phyloP scores from a whole-genome alignment of 2,888 invertebrate genomes.

The Maniola hyperantus region DNA sequence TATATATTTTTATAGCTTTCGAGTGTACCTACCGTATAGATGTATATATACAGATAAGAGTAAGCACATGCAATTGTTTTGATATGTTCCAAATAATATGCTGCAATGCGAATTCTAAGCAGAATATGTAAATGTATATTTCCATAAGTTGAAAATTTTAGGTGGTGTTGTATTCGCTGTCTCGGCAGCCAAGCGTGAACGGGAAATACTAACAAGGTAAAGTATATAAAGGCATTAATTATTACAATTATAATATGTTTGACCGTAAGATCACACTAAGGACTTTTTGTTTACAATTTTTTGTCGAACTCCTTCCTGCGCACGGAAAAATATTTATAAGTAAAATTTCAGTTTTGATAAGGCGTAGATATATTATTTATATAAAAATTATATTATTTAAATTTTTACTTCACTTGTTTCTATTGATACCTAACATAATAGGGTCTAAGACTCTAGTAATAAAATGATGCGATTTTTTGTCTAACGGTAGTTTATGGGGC shows the following conservation, averaged over 20 bases:
- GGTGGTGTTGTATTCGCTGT: constrained; percentile 37
- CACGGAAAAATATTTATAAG: neutral
- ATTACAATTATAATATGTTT: constrained; percentile 35
- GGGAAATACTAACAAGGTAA: constrained; percentile 55
- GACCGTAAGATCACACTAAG: neutral
- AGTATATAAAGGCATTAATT: constrained; percentile 43
- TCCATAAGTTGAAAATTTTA: constrained; percentile 38
- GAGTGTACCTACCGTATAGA: neutral
- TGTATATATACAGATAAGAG: neutral
- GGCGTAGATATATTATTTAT: too few species aligned
- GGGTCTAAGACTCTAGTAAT: too few species aligned
- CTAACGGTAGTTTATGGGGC: too few species aligned
- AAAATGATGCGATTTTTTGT: too few species aligned
- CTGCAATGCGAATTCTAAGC: constrained; percentile 40
- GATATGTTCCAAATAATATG: neutral
- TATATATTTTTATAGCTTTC: neutral
- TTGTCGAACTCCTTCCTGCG: neutral
- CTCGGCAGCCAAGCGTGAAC: constrained; percentile 39
- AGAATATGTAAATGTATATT: constrained; percentile 22
- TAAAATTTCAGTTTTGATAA: neutral
- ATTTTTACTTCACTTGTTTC: too few species aligned
- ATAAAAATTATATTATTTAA: too few species aligned
- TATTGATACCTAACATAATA: too few species aligned
- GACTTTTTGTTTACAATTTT: constrained; percentile 6
- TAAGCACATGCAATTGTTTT: constrained; percentile 1